Percentiles rank a stretch among this genome's conserved stretches.
Evolutionary conservation across 2,797 vertebrate species (phyloP).

Genomic region (Hippoglossus hippoglossus): DNA sequence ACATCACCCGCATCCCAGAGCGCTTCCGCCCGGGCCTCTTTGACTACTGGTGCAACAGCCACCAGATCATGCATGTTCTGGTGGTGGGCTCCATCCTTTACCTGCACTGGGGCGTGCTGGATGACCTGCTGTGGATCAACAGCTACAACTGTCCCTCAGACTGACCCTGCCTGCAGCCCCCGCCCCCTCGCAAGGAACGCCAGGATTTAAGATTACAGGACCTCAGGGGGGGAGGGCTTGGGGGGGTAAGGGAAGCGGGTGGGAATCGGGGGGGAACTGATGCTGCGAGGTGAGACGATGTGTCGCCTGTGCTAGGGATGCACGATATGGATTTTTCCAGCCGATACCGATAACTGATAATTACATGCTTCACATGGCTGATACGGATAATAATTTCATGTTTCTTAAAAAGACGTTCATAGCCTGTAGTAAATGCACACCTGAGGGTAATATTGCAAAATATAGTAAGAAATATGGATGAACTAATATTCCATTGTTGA

Average conservation of each 20-base stretch:
- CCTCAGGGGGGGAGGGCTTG: constrained; percentile 19
- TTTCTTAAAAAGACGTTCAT: too few relatives aligned
- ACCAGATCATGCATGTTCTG: constrained; percentile 96
- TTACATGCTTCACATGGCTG: too few relatives aligned
- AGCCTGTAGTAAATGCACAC: too few relatives aligned
- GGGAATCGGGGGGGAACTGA: constrained; percentile 5
- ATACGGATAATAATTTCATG: too few relatives aligned
- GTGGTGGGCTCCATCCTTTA: constrained; percentile 93
- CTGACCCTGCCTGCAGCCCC: constrained; percentile 75
- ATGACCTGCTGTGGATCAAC: constrained; percentile 92
- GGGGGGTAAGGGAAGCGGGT: not conserved
- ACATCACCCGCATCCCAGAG: constrained; percentile 91
- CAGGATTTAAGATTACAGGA: constrained; percentile 23
- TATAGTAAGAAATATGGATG: too few relatives aligned
- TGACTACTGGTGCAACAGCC: constrained; percentile 97
- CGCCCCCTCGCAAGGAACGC: not conserved
- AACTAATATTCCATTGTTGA: too few relatives aligned
- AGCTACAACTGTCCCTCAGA: constrained; percentile 87
- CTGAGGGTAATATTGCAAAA: too few relatives aligned
- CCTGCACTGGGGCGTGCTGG: constrained; percentile 93
- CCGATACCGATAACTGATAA: too few relatives aligned
- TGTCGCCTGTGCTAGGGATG: constrained; percentile 39
- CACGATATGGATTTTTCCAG: too few relatives aligned
- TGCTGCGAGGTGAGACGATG: constrained; percentile 39
- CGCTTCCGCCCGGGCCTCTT: constrained; percentile 92